Evolutionary conservation across 2,797 vertebrate genomes (phyloP).

Genomic region (Acipenser ruthenus): DNA sequence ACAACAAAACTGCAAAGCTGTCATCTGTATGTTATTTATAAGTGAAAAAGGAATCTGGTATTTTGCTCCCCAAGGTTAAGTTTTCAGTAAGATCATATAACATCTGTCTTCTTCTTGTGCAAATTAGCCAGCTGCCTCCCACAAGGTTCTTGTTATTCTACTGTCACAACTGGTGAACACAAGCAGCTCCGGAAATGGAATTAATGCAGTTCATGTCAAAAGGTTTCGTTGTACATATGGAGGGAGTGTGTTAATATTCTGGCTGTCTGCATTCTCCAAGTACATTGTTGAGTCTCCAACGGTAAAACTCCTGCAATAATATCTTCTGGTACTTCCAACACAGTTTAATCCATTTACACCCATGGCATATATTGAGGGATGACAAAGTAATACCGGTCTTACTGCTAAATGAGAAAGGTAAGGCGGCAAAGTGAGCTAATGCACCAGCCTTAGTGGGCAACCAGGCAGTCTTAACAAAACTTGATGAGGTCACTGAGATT

Average conservation of each 20-base stretch:
- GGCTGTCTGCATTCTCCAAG: constrained; percentile 11
- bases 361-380: too few species aligned
- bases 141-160: background rate
- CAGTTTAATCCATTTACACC: too few species aligned
- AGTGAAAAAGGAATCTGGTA: background rate
- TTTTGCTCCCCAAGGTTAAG: constrained; percentile 10
- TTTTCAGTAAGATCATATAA: background rate
- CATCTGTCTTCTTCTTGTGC: constrained; percentile 6
- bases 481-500: too few species aligned
- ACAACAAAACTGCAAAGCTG: too few species aligned
- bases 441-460: too few species aligned
- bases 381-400: too few species aligned
- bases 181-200: constrained; percentile 1
- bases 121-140: constrained; percentile 13
- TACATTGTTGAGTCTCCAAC: too few species aligned
- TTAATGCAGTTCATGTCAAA: constrained; percentile 12
- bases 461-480: too few species aligned
- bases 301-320: too few species aligned
- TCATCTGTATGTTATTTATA: background rate
- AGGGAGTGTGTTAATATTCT: constrained; percentile 14
- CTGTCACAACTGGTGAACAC: background rate
- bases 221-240: constrained; percentile 8
- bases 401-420: too few species aligned
- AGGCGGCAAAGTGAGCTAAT: too few species aligned
- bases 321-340: too few species aligned